phyloP scores from a whole-genome alignment of 2,113 vertebrate species.

The Suricata suricatta region DNA sequence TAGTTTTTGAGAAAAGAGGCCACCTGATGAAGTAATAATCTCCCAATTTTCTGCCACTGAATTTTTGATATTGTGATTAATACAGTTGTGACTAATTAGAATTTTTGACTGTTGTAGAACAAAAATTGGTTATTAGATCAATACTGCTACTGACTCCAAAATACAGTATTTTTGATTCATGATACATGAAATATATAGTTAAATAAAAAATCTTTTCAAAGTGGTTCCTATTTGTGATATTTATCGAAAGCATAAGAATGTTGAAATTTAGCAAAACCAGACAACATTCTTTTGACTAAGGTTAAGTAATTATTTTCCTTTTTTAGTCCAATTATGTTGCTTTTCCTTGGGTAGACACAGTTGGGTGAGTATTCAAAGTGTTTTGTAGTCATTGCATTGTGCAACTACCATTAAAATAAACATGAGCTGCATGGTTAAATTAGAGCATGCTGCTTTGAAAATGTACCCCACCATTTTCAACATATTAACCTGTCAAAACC shows the following conservation, averaged over 20 bases:
- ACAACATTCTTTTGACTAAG: neutral
- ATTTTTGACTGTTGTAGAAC: constrained; percentile 21
- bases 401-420: constrained; percentile 54
- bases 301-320: constrained; percentile 62
- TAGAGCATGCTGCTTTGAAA: constrained; percentile 59
- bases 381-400: constrained; percentile 59
- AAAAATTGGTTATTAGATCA: constrained; percentile 20
- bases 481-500: constrained; percentile 63
- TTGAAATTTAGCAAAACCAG: constrained; percentile 39
- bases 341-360: constrained; percentile 21
- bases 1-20: constrained; percentile 56
- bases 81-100: constrained; percentile 52
- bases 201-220: neutral
- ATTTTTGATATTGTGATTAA: constrained; percentile 66
- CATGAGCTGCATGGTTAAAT: constrained; percentile 34
- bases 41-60: constrained; percentile 45
- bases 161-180: neutral
- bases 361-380: neutral
- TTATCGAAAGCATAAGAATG: neutral
- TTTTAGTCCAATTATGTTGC: constrained; percentile 36
- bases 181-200: neutral
- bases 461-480: constrained; percentile 71
- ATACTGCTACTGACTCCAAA: neutral
- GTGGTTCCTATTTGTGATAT: constrained; percentile 23
- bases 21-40: constrained; percentile 24